Conservation (phyloP, 2,797 vertebrate species). For the Mycteria americana region DNA sequence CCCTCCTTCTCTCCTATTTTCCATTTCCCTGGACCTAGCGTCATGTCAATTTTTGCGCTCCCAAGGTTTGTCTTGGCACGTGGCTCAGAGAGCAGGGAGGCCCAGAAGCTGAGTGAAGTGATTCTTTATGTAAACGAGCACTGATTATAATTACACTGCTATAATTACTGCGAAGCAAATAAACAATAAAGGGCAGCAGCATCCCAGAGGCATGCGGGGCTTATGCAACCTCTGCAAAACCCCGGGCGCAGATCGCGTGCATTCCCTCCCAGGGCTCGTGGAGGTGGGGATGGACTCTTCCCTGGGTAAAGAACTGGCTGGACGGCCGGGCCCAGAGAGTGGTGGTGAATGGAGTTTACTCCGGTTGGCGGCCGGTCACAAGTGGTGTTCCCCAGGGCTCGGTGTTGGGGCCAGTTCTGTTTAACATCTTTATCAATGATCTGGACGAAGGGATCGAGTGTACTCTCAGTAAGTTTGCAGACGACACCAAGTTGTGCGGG, state of each 20-base stretch:
- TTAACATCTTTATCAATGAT: no score
- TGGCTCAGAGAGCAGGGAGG: not conserved
- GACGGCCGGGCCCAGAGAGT: no score
- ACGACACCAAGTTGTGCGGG: no score
- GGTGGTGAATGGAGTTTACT: no score
- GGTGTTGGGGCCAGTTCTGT: no score
- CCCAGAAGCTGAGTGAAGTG: not conserved
- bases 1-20: not conserved
- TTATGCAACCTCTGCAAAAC: not conserved
- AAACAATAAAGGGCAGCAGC: conserved; percentile 14
- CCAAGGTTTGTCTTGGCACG: conserved; percentile 1
- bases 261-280: rapidly evolving
- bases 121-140: not conserved
- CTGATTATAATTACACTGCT: conserved; percentile 16
- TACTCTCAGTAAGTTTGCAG: no score
- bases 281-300: rapidly evolving
- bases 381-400: no score
- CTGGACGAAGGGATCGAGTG: no score
- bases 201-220: not conserved
- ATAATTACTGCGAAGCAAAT: conserved; percentile 50
- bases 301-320: no score
- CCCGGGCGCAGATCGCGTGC: rapidly evolving
- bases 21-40: not conserved
- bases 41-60: rapidly evolving
- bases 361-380: no score